phyloP scores from a whole-genome alignment of 2,888 invertebrate genomes.

The Cataglyphis rosenhaueri region DNA sequence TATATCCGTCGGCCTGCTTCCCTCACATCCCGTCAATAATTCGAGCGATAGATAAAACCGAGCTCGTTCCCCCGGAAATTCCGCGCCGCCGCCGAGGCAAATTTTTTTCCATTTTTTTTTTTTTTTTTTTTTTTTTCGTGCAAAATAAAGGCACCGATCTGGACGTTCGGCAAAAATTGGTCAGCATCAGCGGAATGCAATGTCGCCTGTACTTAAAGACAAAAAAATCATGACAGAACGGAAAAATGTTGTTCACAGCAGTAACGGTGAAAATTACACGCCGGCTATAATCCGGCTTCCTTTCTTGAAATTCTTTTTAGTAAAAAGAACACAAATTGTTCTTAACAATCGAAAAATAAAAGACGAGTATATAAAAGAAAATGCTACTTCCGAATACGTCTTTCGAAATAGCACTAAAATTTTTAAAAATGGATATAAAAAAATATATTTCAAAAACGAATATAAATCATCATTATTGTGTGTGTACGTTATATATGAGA shows the following conservation, averaged over 20 bases:
- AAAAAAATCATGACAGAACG: background rate
- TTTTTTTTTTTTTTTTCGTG: slow-evolving; percentile 19
- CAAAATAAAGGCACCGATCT: slow-evolving; percentile 42
- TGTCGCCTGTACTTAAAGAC: slow-evolving; percentile 1
- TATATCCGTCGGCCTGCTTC: slow-evolving; percentile 29
- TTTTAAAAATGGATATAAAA: background rate
- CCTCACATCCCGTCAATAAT: slow-evolving; percentile 51
- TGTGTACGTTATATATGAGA: background rate
- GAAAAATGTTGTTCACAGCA: background rate
- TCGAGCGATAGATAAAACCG: slow-evolving; percentile 52
- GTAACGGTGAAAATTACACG: background rate
- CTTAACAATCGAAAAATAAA: background rate
- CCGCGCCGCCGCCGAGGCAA: slow-evolving; percentile 45
- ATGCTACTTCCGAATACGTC: background rate
- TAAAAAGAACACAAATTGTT: no score
- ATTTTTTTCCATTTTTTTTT: slow-evolving; percentile 19
- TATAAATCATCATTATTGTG: background rate
- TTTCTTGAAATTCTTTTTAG: background rate
- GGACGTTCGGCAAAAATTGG: slow-evolving; percentile 38
- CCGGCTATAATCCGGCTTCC: background rate
- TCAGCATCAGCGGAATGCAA: slow-evolving; percentile 42
- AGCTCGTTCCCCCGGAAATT: slow-evolving; percentile 47
- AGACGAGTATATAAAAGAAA: background rate
- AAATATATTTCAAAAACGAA: background rate
- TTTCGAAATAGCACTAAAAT: background rate